phyloP scores from a whole-genome alignment of 2,888 invertebrate species.

The Laspeyria flexula region DNA sequence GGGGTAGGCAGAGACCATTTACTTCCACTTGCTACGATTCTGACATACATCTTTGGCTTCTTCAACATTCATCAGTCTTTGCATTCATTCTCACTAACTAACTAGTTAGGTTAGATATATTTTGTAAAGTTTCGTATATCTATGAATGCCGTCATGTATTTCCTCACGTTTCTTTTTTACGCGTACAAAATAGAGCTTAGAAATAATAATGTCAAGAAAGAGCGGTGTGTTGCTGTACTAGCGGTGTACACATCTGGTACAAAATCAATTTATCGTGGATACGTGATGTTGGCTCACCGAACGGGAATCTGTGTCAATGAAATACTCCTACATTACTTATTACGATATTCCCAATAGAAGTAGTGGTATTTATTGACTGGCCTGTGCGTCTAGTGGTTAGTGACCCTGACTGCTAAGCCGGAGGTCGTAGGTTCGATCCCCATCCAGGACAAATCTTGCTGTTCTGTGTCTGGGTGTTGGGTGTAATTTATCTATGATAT shows the following conservation, averaged over 20 bases:
- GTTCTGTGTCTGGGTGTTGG: too few species aligned
- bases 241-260: slow-evolving; percentile 66
- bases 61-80: too few species aligned
- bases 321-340: slow-evolving; percentile 43
- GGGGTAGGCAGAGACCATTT: too few species aligned
- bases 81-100: too few species aligned
- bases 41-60: too few species aligned
- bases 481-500: too few species aligned
- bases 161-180: slow-evolving; percentile 34
- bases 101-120: background rate
- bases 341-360: slow-evolving; percentile 25
- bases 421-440: too few species aligned
- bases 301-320: slow-evolving; percentile 49
- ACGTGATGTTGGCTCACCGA: slow-evolving; percentile 60
- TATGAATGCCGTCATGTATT: background rate
- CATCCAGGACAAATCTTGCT: too few species aligned
- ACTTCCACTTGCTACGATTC: too few species aligned
- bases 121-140: background rate
- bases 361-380: slow-evolving; percentile 39
- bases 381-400: too few species aligned
- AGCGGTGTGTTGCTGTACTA: slow-evolving; percentile 56
- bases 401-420: too few species aligned
- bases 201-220: slow-evolving; percentile 64
- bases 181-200: slow-evolving; percentile 36
- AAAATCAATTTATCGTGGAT: slow-evolving; percentile 67